phyloP scores from a whole-genome alignment of 2,888 invertebrate species.

The Neuroscelio doddi region DNA sequence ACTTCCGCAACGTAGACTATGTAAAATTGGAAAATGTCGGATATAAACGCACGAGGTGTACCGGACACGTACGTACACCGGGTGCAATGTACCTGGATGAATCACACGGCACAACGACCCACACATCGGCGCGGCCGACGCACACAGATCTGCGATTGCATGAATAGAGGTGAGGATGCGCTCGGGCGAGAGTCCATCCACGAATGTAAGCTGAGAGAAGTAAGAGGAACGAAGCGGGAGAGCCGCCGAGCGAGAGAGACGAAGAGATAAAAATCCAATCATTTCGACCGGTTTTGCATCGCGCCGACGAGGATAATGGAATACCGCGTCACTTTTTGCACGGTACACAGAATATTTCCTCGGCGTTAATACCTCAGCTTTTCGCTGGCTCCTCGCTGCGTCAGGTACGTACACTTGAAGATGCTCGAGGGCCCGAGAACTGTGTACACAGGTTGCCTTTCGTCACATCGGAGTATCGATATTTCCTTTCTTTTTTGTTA shows the following conservation, averaged over 20 bases:
- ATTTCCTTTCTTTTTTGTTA: no score
- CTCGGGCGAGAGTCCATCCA: not conserved
- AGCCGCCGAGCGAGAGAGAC: conserved; percentile 42
- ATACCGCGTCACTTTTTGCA: conserved; percentile 66
- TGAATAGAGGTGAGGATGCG: not conserved
- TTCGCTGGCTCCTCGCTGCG: conserved; percentile 43
- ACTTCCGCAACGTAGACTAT: conserved; percentile 42
- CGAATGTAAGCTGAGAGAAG: not conserved
- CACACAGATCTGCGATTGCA: not conserved
- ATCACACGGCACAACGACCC: conserved; percentile 11
- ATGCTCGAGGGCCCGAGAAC: conserved; percentile 42
- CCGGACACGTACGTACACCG: conserved; percentile 25
- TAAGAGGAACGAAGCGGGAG: conserved; percentile 35
- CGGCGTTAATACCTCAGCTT: conserved; percentile 59
- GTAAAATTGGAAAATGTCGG: conserved; percentile 44
- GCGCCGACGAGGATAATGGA: conserved; percentile 64
- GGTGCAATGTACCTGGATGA: conserved; percentile 36
- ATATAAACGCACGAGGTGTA: conserved; percentile 32
- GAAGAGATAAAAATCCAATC: conserved; percentile 67
- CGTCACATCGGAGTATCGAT: no score
- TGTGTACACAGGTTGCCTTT: no score
- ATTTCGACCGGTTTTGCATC: conserved; percentile 69
- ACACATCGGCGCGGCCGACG: not conserved
- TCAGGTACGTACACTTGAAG: conserved; percentile 51
- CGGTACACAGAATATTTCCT: conserved; percentile 63